phyloP scores from a whole-genome alignment of 2,113 vertebrate species.

The Carlito syrichta region DNA sequence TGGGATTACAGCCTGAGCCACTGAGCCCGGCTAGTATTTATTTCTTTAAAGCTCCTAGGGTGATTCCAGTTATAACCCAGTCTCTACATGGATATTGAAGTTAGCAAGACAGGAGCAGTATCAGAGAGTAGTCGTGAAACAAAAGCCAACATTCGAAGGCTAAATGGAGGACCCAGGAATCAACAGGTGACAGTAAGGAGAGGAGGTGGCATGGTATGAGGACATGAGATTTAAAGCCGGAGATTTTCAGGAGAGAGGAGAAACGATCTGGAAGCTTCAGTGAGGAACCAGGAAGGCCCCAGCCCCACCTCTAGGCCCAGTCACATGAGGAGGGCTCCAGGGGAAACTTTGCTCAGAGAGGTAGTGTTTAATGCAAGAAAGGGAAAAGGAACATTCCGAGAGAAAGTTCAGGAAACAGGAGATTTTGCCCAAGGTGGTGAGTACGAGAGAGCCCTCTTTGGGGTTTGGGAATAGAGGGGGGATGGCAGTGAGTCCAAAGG shows the following conservation, averaged over 20 bases:
- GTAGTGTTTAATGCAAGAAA: background rate
- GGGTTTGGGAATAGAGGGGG: rapidly evolving
- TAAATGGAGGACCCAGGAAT: background rate
- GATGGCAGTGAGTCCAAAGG: background rate
- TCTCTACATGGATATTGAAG: background rate
- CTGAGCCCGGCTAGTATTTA: too few relatives aligned
- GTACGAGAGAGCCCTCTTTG: background rate
- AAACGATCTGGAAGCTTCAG: background rate
- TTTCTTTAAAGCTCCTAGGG: background rate
- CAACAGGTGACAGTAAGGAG: rapidly evolving
- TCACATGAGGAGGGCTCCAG: background rate
- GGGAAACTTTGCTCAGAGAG: background rate
- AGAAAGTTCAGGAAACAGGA: background rate
- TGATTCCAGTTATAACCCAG: background rate
- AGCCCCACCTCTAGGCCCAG: background rate
- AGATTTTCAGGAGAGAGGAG: background rate
- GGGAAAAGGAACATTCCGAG: background rate
- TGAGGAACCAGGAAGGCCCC: background rate
- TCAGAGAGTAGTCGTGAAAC: background rate
- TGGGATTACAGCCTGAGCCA: too few relatives aligned
- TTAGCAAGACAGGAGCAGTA: background rate
- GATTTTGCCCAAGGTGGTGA: background rate
- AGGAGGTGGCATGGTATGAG: rapidly evolving
- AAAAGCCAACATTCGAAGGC: background rate
- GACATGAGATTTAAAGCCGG: background rate